Evolutionary conservation across 1,140 invertebrate species (phyloP), one percentile per base, ranked within the genome.

Genomic region (Musca vetustissima): DNA sequence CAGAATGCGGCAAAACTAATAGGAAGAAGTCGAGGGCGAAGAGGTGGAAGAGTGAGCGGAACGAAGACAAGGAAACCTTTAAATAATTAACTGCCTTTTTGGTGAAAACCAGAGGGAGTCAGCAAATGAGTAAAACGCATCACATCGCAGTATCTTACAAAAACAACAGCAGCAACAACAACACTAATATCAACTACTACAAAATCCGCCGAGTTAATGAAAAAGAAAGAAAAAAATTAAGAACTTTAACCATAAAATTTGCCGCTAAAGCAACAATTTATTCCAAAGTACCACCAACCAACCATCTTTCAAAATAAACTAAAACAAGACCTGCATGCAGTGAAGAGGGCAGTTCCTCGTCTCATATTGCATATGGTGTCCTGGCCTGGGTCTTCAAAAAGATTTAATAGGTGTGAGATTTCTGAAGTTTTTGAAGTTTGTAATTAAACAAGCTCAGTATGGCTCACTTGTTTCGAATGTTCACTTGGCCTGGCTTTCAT

Each of bases 181-280:
- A 4, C 11, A 59, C 28, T 32, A 32, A 4, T 32, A 32, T 32
- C 28, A 32, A 32, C 3, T 4, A 32, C 28, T 4, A 32, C 28
- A 32, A 32, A 32, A 32, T 3, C 28, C n/a, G n/a, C n/a, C n/a
- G n/a, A n/a, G 9, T 32, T 43, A 43, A 43, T 8, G 11, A 7
- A 13, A 43, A 6, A 2, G 36, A 43, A 11, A 43, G 13, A 43
- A 43, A 11, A 43, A 43, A 43, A 43, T 43, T 43, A 43, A 43
- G 36, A 61, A 61, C 57, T 61, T 61, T 61, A 36, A 13, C 57
- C 28, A 61, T 61, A 61, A 61, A 61, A 61, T 59, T 36, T 61
- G 57, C 57, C 57, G 57, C 57, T 61, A 61, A 61, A 61, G 57
- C 57, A 61, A 61, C 57, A 61, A 61, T 43, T 61, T 61, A 61